Conservation (phyloP, 2,888 invertebrate genomes). For the Watsonalla binaria region DNA sequence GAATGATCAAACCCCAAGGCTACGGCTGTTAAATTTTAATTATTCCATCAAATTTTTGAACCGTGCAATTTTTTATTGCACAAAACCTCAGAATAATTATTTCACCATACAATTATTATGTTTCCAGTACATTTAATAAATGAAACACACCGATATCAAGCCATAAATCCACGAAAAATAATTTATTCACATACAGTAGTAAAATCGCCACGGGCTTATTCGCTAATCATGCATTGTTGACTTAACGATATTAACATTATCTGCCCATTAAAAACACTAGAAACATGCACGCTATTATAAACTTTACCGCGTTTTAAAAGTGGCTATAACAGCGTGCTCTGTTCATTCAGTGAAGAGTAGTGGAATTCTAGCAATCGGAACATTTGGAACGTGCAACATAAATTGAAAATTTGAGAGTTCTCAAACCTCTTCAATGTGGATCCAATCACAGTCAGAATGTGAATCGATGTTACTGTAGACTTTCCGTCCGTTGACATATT, state of each 20-base stretch:
- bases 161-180: slow-evolving; percentile 11
- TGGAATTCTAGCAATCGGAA: slow-evolving; percentile 2
- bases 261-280: neutral
- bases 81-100: slow-evolving; percentile 5
- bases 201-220: slow-evolving; percentile 7
- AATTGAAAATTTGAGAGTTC: slow-evolving; percentile 7
- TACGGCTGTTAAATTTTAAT: too few relatives aligned
- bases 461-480: too few relatives aligned
- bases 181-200: slow-evolving; percentile 12
- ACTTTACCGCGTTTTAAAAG: neutral
- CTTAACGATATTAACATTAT: neutral
- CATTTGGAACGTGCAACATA: slow-evolving; percentile 5
- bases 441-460: neutral
- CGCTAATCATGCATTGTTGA: neutral
- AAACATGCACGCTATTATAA: neutral
- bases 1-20: too few relatives aligned
- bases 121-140: slow-evolving; percentile 7
- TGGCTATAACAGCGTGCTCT: too few relatives aligned
- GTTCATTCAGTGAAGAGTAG: neutral
- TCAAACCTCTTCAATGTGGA: slow-evolving; percentile 1
- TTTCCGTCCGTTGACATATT: too few relatives aligned
- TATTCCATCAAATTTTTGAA: neutral
- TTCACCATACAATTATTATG: slow-evolving; percentile 1
- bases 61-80: neutral
- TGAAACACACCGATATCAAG: slow-evolving; percentile 5